A percentile compares a stretch with the other conserved stretches of the same genome.
These are phyloP conservation scores for Thymelicus acteon DNA, from an alignment of 2,888 invertebrate genomes.

Conservation along the genomic window DNA sequence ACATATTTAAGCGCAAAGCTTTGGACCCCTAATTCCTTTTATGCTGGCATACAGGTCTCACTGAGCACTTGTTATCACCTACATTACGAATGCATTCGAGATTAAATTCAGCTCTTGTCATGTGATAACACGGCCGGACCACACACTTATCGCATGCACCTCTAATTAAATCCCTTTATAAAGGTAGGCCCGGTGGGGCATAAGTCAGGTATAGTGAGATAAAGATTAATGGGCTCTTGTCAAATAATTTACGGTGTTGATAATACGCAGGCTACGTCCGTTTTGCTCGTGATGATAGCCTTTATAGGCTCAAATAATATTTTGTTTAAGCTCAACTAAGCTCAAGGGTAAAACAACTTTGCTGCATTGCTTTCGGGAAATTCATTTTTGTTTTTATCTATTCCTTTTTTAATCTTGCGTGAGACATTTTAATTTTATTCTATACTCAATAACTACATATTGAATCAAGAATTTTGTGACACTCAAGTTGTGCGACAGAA, in stretches of 20 bases:
- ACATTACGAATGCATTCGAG: constrained; percentile 66
- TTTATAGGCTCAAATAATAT: constrained; percentile 15
- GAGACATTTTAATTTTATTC: too few species aligned
- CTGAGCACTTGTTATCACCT: constrained; percentile 27
- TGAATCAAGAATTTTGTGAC: too few species aligned
- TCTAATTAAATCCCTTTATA: constrained; percentile 72
- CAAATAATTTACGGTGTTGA: constrained; percentile 78
- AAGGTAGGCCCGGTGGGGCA: constrained; percentile 46
- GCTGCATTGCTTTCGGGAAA: too few species aligned
- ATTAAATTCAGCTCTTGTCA: constrained; percentile 69
- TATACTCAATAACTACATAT: too few species aligned
- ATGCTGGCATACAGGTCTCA: constrained; percentile 35
- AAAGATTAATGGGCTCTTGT: constrained; percentile 77
- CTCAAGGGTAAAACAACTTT: too few species aligned
- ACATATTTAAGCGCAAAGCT: constrained; percentile 42
- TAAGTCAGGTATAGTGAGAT: constrained; percentile 66
- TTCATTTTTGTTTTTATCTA: too few species aligned
- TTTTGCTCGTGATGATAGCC: constrained; percentile 28
- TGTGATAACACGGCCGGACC: constrained; percentile 67
- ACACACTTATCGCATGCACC: constrained; percentile 72
- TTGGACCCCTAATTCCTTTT: constrained; percentile 59
- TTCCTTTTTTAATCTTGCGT: too few species aligned
- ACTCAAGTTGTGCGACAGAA: too few species aligned
- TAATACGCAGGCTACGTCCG: constrained; percentile 50
- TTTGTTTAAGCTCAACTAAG: not conserved